phyloP scores from a whole-genome alignment of 2,113 vertebrate genomes.

The Mola mola region DNA sequence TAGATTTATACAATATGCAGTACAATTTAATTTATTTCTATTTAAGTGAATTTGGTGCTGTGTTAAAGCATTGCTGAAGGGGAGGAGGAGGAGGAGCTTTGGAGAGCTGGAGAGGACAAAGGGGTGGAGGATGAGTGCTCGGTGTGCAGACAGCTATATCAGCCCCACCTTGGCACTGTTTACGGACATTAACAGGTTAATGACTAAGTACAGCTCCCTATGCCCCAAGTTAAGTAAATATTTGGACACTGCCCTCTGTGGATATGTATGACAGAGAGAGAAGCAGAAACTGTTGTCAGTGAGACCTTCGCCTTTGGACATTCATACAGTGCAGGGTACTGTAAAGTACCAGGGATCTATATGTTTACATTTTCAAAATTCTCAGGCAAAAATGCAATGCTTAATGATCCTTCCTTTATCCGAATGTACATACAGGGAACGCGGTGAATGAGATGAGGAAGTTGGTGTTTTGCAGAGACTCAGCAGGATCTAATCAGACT shows the following conservation, averaged over 20 bases:
- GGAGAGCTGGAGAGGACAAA: slow-evolving; percentile 11
- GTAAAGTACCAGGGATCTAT: slow-evolving; percentile 31
- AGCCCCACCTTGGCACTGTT: slow-evolving; percentile 71
- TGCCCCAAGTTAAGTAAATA: slow-evolving; percentile 79
- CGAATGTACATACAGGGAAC: not conserved
- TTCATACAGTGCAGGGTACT: slow-evolving; percentile 28
- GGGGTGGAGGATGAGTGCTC: slow-evolving; percentile 34
- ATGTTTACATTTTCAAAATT: slow-evolving; percentile 42
- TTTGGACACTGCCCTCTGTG: slow-evolving; percentile 73
- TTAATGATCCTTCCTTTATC: slow-evolving; percentile 14
- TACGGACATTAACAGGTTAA: slow-evolving; percentile 79
- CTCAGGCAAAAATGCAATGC: slow-evolving; percentile 19
- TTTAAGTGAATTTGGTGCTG: slow-evolving; percentile 22
- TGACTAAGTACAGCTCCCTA: slow-evolving; percentile 68
- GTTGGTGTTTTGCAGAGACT: slow-evolving; percentile 35
- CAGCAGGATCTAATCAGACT: slow-evolving; percentile 70
- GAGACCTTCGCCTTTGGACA: slow-evolving; percentile 26
- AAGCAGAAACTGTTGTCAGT: slow-evolving; percentile 39
- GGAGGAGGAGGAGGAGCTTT: slow-evolving; percentile 12
- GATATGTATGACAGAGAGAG: slow-evolving; percentile 55
- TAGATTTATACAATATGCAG: slow-evolving; percentile 37
- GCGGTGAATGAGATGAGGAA: slow-evolving; percentile 9
- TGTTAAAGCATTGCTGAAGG: slow-evolving; percentile 7
- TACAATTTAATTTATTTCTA: slow-evolving; percentile 35
- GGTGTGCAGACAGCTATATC: slow-evolving; percentile 69